phyloP scores from a whole-genome alignment of 1,140 invertebrate species.

The Ceratosolen solmsi region DNA sequence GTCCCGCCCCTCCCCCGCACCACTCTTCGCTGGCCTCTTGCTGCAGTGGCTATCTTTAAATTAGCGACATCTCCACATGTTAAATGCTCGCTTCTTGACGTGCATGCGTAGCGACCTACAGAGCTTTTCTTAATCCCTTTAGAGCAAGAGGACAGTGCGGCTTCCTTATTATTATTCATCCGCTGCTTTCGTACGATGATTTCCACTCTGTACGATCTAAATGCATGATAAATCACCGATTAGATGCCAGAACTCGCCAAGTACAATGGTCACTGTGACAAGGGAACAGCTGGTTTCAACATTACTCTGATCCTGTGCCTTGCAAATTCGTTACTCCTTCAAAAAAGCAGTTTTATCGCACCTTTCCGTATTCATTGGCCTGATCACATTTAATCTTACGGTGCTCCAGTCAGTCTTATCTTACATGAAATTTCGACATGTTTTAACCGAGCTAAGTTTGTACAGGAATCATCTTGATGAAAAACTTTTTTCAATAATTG shows the following conservation, averaged over 20 bases:
- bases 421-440: too few species aligned
- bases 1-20: background rate
- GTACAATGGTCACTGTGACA: too few species aligned
- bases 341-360: too few species aligned
- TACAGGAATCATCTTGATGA: too few species aligned
- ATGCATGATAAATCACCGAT: background rate
- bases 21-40: background rate
- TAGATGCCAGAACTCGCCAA: background rate
- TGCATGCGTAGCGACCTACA: slow-evolving; percentile 17
- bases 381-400: too few species aligned
- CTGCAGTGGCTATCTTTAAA: slow-evolving; percentile 16
- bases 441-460: too few species aligned
- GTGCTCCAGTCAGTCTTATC: too few species aligned
- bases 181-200: background rate
- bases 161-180: slow-evolving; percentile 44
- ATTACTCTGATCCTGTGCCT: too few species aligned
- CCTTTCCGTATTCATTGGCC: too few species aligned
- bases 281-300: too few species aligned
- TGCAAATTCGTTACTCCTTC: too few species aligned
- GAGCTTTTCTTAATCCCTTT: slow-evolving; percentile 29
- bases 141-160: background rate
- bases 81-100: background rate
- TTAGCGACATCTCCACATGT: background rate
- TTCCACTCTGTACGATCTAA: background rate
- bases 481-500: too few species aligned